Evolutionary conservation across 2,888 invertebrate genomes (phyloP).

Genomic region (Stictocephala bisonia): DNA sequence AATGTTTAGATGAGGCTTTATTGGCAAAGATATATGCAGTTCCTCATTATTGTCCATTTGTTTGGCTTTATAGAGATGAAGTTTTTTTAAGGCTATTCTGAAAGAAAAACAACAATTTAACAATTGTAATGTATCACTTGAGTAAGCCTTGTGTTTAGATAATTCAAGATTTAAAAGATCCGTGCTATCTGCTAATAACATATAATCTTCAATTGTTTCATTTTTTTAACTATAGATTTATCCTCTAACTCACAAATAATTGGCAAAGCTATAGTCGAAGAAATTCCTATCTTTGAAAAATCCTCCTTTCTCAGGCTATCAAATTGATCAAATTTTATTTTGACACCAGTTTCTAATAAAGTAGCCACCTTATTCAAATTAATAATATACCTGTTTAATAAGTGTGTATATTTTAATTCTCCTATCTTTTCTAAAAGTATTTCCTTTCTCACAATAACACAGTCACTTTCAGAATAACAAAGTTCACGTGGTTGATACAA

Average conservation of each 20-base stretch:
- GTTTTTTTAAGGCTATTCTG: too few relatives aligned
- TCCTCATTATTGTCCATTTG: too few relatives aligned
- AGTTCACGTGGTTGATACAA: conserved; percentile 41
- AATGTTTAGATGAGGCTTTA: not conserved
- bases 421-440: not conserved
- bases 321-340: too few relatives aligned
- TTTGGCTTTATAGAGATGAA: too few relatives aligned
- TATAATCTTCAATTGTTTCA: not conserved
- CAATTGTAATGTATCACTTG: not conserved
- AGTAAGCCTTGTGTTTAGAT: not conserved
- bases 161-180: not conserved
- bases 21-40: not conserved
- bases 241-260: too few relatives aligned
- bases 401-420: conserved; percentile 36
- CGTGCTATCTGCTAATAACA: not conserved
- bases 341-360: too few relatives aligned
- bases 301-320: conserved; percentile 51
- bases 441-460: too few relatives aligned
- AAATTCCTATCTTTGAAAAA: conserved; percentile 35
- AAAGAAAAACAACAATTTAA: too few relatives aligned
- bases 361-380: too few relatives aligned
- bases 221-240: not conserved
- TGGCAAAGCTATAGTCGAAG: not conserved
- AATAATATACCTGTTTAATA: too few relatives aligned
- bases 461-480: not conserved